phyloP scores from a whole-genome alignment of 35 echinoderm and acorn worm species.

The Patiria miniata region DNA sequence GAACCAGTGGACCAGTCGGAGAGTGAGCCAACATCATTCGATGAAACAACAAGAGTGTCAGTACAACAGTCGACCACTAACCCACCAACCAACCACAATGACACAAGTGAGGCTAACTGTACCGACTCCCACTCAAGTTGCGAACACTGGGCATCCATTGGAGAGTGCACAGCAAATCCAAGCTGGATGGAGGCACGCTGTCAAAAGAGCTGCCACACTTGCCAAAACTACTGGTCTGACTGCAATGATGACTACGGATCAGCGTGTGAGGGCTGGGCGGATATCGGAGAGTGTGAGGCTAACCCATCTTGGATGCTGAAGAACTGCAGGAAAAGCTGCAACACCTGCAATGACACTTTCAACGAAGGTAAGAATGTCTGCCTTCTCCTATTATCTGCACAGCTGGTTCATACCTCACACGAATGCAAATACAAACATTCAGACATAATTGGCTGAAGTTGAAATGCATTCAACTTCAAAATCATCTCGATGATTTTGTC shows the following conservation, averaged over 20 bases:
- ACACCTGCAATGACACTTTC: constrained; percentile 4
- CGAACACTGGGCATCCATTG: constrained; percentile 57
- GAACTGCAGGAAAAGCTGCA: constrained; percentile 41
- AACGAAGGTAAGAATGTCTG: no score
- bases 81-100: constrained; percentile 43
- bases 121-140: constrained; percentile 57
- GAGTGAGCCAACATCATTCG: no score
- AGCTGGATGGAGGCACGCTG: constrained; percentile 65
- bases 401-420: no score
- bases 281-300: constrained; percentile 28
- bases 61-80: no score
- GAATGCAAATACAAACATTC: no score
- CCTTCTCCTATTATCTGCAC: no score
- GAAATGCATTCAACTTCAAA: no score
- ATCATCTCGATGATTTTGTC: no score
- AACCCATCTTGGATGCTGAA: constrained; percentile 41
- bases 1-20: no score
- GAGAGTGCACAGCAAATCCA: constrained; percentile 56
- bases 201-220: constrained; percentile 49
- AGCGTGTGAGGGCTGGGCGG: constrained; percentile 21
- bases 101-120: no score
- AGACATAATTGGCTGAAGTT: no score
- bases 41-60: no score
- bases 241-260: constrained; percentile 13
- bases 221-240: not conserved